Evolutionary conservation across 2,113 vertebrate species (phyloP), one percentile per base, ranked within the genome.

Genomic region (Rhinoderma darwinii): DNA sequence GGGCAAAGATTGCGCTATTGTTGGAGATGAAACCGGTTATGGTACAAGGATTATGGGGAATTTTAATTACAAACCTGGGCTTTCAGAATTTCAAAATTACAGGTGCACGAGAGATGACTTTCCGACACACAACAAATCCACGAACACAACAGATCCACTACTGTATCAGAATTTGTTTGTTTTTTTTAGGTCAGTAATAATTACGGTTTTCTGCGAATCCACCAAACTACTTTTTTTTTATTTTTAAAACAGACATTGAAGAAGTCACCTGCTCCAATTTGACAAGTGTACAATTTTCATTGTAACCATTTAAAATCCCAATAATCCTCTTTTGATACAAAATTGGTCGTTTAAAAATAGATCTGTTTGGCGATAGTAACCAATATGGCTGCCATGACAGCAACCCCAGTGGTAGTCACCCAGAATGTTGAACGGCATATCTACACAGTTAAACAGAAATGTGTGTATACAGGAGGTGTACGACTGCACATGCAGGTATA

Each of bases 41-140:
- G 68, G 30, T 84, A 74, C 68, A 73, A 83, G 27, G 82, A 54
- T 54, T 83, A 72, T 37, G 44, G 44, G 82, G 43, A 72, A 83
- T 83, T 83, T 73, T 83, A 73, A 72, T 83, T 72, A 83, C 9
- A 73, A 73, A 83, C 66, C 44, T 72, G 41, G 0, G 35, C 44
- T 39, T 51, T 22, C 39, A 37, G 14, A 50, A 72, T 73, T 50
- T 27, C n/a, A n/a, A 73, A 37, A 73, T 83, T 54, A 83, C 66
- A 72, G 82, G 66, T 54, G 27, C 63, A 9, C 6, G 37, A 54
- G 35, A 32, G 14, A 37, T 20, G 1, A 22, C 43, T 51, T 43
- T 17, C 30, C 17, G 47, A 73, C 14, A 51, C 39, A 44, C 73
- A 47, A 47, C 43, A 74, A 76, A 30, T 20, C 43, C 43, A n/a